Base-by-base conservation (phyloP, 2,888 invertebrate species). In the Caenorhabditis wallacei region DNA sequence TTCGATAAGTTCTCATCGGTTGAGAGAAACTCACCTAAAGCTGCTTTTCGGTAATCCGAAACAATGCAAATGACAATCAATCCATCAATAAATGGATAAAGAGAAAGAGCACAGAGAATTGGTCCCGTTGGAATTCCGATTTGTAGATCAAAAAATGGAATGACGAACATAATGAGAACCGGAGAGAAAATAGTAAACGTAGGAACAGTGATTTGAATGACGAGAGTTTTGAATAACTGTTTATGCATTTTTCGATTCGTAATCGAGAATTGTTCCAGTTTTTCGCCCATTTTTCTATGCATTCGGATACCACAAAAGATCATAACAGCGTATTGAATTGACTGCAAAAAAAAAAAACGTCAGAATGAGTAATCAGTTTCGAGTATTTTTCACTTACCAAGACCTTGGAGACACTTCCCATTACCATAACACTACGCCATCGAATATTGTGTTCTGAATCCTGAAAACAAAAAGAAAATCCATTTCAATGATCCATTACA, bases 141-240 rank as follows among this genome's bases (percentile, higher is more conserved):
- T 51, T 70, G 30, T 16, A 74, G n/a, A 24, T 69, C 64, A 30
- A 80, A 80, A 18, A 80, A 80, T 16, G 80, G 80, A 3, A 80
- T 40, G 3, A 75, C 18, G 43, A 80, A 80, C 80, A 80, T 80
- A 3, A 57, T 5, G 37, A 80, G 51, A 20, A 75, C 74, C 8
- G 80, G 80, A 18, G 71, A 48, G 37, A 80, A 80, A 18, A 80
- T 72, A 16, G 66, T 68, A 20, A 76, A 76, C 3, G 76, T 76
- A 8, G 76, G 80, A 7, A 80, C 59, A 0, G 76, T 76, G 53
- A 76, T 76, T 57, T 76, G 76, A 7, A 76, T 40, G 18, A 76
- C 76, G n/a, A 80, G 57, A n/a, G 80, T 80, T 53, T 80, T 80
- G 69, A 80, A 80, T 13, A 80, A 53, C 57, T 81, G 81, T 20